phyloP scores from a whole-genome alignment of 2,113 vertebrate genomes.

The Pyxicephalus adspersus region DNA sequence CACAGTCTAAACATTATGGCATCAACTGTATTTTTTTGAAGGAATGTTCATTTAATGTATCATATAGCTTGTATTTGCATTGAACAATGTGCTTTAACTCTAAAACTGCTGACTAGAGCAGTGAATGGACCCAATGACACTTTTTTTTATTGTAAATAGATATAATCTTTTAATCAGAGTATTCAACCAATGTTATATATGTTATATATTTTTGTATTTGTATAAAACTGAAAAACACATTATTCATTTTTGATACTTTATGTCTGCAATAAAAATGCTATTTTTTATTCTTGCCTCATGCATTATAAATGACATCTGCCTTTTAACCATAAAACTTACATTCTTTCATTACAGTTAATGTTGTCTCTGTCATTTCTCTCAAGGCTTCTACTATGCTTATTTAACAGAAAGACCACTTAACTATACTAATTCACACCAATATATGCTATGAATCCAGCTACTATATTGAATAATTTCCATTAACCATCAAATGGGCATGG shows the following conservation, averaged over 20 bases:
- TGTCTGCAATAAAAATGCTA: conserved; percentile 51
- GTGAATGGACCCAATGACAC: neutral
- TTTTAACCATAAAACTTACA: neutral
- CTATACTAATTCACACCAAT: conserved; percentile 12
- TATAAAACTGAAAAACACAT: conserved; percentile 41
- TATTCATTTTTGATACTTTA: conserved; percentile 52
- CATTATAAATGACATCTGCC: neutral
- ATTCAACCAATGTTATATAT: conserved; percentile 46
- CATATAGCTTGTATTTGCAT: neutral
- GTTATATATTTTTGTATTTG: conserved; percentile 56
- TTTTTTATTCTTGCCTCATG: conserved; percentile 45
- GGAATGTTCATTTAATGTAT: conserved; percentile 1
- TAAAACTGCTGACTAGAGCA: neutral
- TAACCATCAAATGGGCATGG: too few relatives aligned
- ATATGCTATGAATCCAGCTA: neutral
- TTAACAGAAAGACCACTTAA: neutral
- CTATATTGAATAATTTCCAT: too few relatives aligned
- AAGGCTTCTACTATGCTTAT: conserved; percentile 1
- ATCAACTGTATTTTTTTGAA: conserved; percentile 9
- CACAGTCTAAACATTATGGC: conserved; percentile 11
- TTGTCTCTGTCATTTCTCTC: neutral
- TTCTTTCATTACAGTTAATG: neutral
- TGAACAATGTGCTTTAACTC: conserved; percentile 1
- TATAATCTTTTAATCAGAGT: conserved; percentile 50
- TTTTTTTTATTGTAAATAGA: conserved; percentile 30